Evolutionary conservation across 2,797 vertebrate genomes (phyloP), one percentile per base, ranked within the genome.

Genomic region (Acipenser oxyrinchus): DNA sequence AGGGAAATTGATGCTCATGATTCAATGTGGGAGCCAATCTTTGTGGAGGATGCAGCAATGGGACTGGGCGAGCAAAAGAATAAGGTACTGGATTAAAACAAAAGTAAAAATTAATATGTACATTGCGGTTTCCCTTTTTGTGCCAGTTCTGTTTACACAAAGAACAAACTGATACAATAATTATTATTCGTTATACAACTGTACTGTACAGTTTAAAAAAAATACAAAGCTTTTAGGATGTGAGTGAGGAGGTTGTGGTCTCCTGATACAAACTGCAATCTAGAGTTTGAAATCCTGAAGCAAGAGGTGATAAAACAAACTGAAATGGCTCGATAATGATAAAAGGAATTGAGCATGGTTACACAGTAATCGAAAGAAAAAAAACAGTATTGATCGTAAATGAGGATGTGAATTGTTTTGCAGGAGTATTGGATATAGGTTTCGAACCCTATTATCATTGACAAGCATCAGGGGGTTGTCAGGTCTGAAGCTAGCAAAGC

Each of bases 21-120:
- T 70, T 79, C 89, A 0, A 84, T 91, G 83, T 91, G 89, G 89
- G 89, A 91, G 62, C 89, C 89, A 0, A 90, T 91, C 75, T 91
- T 91, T 78, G 78, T 91, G 79, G 89, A 90, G 58, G 89, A 91
- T 18, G 83, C 84, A 60, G 81, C 82, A 8, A 80, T 91, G 63
- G 89, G 89, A 75, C 86, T 91, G 64, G 82, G 86, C 0, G 88
- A 90, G 69, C 87, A 86, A 70, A 90, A 86, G 75, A 89, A 90
- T 69, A 91, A 89, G 88, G 89, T 91, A 83, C 52, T 87, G 87
- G 86, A 86, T 82, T 83, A 84, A 64, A 87, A 87, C 83, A 84
- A 85, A 59, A 64, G 63, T 68, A 52, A 66, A 48, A 12, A 67
- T 15, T 2, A 37, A 37, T 37, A 37, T 37, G 23, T 37, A 4